Evolutionary conservation across 2,888 invertebrate species (phyloP), one percentile per base, ranked within the genome.

Genomic region (Mactromeris polynyma): DNA sequence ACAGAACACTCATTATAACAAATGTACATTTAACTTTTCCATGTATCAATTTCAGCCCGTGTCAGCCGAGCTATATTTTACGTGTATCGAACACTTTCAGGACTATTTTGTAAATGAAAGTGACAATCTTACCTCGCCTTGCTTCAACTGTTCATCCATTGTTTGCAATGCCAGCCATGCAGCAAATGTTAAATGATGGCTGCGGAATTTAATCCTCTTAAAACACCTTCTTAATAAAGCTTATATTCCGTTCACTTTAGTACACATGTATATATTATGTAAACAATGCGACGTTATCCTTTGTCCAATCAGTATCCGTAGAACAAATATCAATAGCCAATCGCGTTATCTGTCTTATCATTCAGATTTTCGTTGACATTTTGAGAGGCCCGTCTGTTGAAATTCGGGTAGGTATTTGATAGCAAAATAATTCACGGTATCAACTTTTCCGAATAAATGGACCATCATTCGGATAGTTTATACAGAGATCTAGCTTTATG

Each of bases 241-340:
- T 64, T n/a, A n/a, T 9, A n/a, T 64, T 64, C n/a, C 2, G 21
- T 64, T 26, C 26, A 7, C 9, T 64, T 26, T 64, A 64, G 6
- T 69, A 51, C 81, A 86, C 86, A 86, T 81, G 81, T 80, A 64
- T 81, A 51, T 73, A 81, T 64, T 69, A 86, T 86, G 86, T 86
- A 81, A 86, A 86, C 86, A 86, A n/a, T 58, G 64, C 46, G 69
- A 42, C 73, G 58, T 69, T 42, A 19, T 40, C 73, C 42, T 33
- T 73, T 83, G 11, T 83, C 83, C 83, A 83, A 83, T 73, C 73
- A 73, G 46, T 33, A 83, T 42, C 83, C 73, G 83, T 46, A 83
- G 31, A 1, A 83, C 83, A 83, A 83, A 83, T 38, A 82, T 17
- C 21, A 3, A 17, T 69, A 83, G 42, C 83, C 83, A 83, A 83